Percentiles rank a stretch among this genome's conserved stretches.
These are phyloP conservation scores for Leptopilina syphax DNA, from an alignment of 2,888 invertebrate genomes.

Conservation along the genomic window DNA sequence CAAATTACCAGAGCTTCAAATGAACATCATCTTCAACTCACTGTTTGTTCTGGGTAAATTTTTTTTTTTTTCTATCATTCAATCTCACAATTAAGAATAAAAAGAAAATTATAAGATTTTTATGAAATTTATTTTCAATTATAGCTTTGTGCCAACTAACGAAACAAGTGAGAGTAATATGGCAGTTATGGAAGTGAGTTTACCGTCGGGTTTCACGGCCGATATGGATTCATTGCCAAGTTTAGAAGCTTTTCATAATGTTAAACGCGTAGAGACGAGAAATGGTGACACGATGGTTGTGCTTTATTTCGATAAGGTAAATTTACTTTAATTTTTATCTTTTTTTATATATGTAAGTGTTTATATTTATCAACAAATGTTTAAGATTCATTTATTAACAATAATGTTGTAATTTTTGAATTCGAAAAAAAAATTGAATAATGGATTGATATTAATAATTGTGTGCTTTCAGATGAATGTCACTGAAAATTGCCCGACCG, in stretches of 20 bases:
- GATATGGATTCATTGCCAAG: slow-evolving; percentile 86
- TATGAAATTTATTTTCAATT: slow-evolving; percentile 32
- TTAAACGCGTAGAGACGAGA: slow-evolving; percentile 84
- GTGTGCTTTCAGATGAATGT: slow-evolving; percentile 74
- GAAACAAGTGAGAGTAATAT: slow-evolving; percentile 89
- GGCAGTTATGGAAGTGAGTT: slow-evolving; percentile 92
- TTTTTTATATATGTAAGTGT: no score
- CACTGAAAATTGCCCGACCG: slow-evolving; percentile 88
- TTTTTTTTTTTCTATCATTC: slow-evolving; percentile 53
- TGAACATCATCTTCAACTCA: slow-evolving; percentile 86
- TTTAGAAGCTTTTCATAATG: slow-evolving; percentile 79
- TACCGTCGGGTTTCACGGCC: slow-evolving; percentile 94
- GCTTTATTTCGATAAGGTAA: slow-evolving; percentile 84
- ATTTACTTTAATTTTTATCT: background rate
- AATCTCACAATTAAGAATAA: no score
- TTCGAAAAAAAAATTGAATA: no score
- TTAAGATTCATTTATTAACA: no score
- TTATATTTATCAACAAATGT: no score
- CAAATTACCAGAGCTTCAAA: slow-evolving; percentile 90
- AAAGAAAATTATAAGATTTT: no score
- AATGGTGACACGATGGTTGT: slow-evolving; percentile 83
- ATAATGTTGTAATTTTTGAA: background rate
- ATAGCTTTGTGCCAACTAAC: slow-evolving; percentile 82
- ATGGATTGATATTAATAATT: no score
- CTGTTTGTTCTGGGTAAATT: slow-evolving; percentile 87